phyloP scores from a whole-genome alignment of 2,113 vertebrate genomes.

The Oophaga pumilio region DNA sequence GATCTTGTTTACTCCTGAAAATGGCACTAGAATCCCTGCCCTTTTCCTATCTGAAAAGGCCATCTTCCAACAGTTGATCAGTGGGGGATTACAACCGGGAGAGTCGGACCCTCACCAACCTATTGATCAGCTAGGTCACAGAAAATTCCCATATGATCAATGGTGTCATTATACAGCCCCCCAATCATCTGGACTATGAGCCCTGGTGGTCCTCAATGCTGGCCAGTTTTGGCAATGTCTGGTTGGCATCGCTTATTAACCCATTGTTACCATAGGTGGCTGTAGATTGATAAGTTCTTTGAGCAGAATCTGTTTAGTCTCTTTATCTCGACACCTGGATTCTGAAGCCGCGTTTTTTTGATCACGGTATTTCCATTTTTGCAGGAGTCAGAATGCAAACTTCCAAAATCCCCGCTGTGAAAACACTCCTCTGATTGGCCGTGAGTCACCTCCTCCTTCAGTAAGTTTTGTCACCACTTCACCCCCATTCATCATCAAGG shows the following conservation, averaged over 20 bases:
- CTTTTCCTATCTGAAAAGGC: too few species aligned
- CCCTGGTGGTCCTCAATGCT: background rate
- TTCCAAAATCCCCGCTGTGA: slow-evolving; percentile 98
- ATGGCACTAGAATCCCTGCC: too few species aligned
- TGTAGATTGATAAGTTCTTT: background rate
- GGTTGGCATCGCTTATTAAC: background rate
- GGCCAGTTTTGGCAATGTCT: background rate
- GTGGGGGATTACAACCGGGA: too few species aligned
- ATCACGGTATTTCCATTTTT: slow-evolving; percentile 61
- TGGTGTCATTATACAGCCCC: too few species aligned
- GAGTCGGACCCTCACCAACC: too few species aligned
- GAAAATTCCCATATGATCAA: too few species aligned
- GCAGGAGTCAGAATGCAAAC: slow-evolving; percentile 97
- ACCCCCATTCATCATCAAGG: background rate
- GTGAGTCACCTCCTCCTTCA: slow-evolving; percentile 96
- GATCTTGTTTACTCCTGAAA: too few species aligned
- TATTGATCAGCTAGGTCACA: too few species aligned
- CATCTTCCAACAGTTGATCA: too few species aligned
- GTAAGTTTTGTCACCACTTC: slow-evolving; percentile 76
- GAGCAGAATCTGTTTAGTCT: slow-evolving; percentile 2
- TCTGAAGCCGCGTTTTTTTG: slow-evolving; percentile 11
- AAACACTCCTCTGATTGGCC: slow-evolving; percentile 97
- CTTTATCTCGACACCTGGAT: background rate
- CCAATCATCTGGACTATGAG: background rate
- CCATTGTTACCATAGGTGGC: background rate